Evolutionary conservation across 1,140 invertebrate species (phyloP), one percentile per base, ranked within the genome.

Genomic region (Thaumatotibia leucotreta): DNA sequence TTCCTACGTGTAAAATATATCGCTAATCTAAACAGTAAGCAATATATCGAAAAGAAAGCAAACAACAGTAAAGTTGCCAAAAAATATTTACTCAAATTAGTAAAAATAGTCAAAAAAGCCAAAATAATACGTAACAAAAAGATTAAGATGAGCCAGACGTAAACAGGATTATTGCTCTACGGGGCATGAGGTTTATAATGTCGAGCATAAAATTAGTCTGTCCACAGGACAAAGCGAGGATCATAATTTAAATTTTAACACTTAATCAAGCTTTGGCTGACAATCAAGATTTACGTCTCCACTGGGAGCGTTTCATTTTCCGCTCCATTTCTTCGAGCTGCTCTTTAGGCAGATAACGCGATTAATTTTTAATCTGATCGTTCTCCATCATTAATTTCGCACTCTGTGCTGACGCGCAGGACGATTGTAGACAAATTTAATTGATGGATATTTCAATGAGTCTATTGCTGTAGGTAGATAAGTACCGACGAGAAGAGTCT

Each of bases 161-260:
- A 58, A 58, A 58, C 52, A 58, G 24, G 29, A 58, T 17, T 27
- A 58, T 27, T 23, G 52, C n/a, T 20, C 52, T 58, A 27, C 3
- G 27, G 27, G 29, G 24, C 24, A 58, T 29, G 52, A 58, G 52
- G 52, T 58, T 58, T 58, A 58, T 58, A 17, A 58, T n/a, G 23
- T 58, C n/a, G 1, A 8, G 14, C 52, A 58, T 58, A 58, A 58
- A 58, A 58, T 58, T 58, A 66, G 62, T 65, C 52, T 63, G 61
- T 62, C 61, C 68, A 70, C 67, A 69, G 68, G 67, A 69, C 73
- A 64, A 70, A 39, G 49, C 66, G 64, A 35, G 70, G 72, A 76
- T 82, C 73, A 82, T 82, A 81, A 85, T 82, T 87, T 82, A 88
- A 82, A 86, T 84, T 88, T 86, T 84, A 86, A 79, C 78, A 83